Evolutionary conservation across 2,113 vertebrate genomes (phyloP).

Genomic region (Istiophorus platypterus): DNA sequence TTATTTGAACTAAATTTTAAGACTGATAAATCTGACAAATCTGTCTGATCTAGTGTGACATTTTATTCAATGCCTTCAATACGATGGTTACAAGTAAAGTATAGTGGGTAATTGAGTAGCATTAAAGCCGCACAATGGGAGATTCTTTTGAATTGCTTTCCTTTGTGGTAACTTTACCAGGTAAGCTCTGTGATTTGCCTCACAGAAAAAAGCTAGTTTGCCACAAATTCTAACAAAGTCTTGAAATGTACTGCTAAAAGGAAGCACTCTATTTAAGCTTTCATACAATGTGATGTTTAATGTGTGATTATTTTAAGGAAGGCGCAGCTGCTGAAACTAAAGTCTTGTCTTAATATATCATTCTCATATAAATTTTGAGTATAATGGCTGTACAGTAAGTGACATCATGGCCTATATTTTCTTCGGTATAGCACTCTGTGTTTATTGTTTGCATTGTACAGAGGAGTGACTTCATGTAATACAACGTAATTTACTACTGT

Average conservation of each 20-base stretch:
- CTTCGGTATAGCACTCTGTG: neutral
- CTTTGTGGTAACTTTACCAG: neutral
- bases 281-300: neutral
- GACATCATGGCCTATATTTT: neutral
- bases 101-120: constrained; percentile 2
- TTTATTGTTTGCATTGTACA: neutral
- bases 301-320: neutral
- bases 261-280: neutral
- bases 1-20: neutral
- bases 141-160: constrained; percentile 7
- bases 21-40: constrained; percentile 13
- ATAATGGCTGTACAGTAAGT: neutral
- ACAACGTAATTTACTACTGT: constrained; percentile 6
- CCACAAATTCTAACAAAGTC: neutral
- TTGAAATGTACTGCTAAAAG: neutral
- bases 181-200: constrained; percentile 2
- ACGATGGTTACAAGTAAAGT: constrained; percentile 22
- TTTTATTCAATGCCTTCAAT: neutral
- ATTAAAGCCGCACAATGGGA: neutral
- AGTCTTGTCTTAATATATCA: neutral
- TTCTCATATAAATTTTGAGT: neutral
- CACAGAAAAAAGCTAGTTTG: neutral
- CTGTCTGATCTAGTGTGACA: neutral
- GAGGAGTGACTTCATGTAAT: constrained; percentile 5
- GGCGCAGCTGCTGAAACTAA: constrained; percentile 1